A percentile compares a stretch with the other conserved stretches of the same genome.
Conservation (phyloP, 2,113 vertebrate species). For the Carassius auratus region DNA sequence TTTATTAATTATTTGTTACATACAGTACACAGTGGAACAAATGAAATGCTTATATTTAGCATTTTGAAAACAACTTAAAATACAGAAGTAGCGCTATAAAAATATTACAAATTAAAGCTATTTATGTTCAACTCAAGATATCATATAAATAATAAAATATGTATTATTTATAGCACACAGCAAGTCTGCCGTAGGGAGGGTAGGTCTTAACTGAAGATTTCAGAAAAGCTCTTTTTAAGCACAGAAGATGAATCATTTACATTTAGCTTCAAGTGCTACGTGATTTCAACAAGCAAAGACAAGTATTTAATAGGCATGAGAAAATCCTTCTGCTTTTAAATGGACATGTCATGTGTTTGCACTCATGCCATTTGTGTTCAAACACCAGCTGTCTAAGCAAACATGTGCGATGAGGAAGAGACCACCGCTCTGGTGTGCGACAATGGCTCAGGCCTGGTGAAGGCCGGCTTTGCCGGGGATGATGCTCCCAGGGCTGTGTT, state of each 20-base stretch:
- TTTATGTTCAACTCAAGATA: not conserved
- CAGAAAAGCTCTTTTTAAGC: not conserved
- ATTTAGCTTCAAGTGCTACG: not conserved
- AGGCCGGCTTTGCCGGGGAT: slow-evolving; percentile 62
- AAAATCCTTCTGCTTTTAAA: not conserved
- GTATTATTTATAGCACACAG: not conserved
- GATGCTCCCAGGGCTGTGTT: slow-evolving; percentile 62
- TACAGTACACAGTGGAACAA: not conserved
- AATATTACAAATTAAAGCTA: not conserved
- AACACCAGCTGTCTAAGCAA: slow-evolving; percentile 39
- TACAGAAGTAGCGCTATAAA: not conserved
- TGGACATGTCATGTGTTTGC: not conserved
- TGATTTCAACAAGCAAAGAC: slow-evolving; percentile 5
- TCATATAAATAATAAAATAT: slow-evolving; percentile 15
- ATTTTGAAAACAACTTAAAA: not conserved
- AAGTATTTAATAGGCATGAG: not conserved
- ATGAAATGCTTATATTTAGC: not conserved
- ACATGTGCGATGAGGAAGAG: slow-evolving; percentile 64
- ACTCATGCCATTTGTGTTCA: slow-evolving; percentile 26
- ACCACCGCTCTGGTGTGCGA: slow-evolving; percentile 63
- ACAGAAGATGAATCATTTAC: slow-evolving; percentile 8
- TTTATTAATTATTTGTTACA: slow-evolving; percentile 1
- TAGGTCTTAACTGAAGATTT: not conserved
- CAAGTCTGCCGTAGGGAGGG: not conserved
- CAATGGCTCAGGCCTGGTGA: slow-evolving; percentile 63